These are phyloP conservation scores for Mesitornis unicolor DNA, from an alignment of 2,113 vertebrate genomes.

Conservation along the genomic window DNA sequence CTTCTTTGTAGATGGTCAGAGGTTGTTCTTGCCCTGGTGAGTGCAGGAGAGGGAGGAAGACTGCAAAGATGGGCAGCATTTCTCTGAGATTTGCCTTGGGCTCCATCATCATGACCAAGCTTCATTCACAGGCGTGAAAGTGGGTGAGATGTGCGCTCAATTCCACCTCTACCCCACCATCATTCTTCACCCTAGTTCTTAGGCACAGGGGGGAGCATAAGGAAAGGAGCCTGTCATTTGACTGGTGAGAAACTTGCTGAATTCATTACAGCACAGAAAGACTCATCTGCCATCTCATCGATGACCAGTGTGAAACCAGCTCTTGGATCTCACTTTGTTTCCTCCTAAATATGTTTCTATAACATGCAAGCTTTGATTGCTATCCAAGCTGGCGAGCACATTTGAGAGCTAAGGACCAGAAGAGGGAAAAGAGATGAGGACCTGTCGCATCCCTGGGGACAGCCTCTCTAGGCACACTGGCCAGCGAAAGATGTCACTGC, in stretches of 20 bases:
- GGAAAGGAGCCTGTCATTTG: background rate
- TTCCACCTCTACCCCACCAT: background rate
- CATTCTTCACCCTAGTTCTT: background rate
- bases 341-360: background rate
- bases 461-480: background rate
- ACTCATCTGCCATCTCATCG: background rate
- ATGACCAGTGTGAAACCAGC: accelerated
- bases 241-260: background rate
- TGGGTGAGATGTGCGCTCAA: background rate
- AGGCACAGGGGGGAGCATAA: background rate
- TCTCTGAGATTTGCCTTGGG: background rate
- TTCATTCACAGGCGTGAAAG: background rate
- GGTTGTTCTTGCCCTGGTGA: background rate
- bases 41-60: background rate
- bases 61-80: background rate
- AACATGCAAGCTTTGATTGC: background rate
- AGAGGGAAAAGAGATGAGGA: background rate
- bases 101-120: background rate
- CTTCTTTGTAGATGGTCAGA: background rate
- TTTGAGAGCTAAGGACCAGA: background rate
- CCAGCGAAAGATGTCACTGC: background rate
- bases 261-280: background rate
- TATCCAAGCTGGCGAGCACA: background rate
- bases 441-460: background rate
- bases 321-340: background rate